phyloP scores from a whole-genome alignment of 2,113 vertebrate genomes.

The Pelodiscus sinensis region DNA sequence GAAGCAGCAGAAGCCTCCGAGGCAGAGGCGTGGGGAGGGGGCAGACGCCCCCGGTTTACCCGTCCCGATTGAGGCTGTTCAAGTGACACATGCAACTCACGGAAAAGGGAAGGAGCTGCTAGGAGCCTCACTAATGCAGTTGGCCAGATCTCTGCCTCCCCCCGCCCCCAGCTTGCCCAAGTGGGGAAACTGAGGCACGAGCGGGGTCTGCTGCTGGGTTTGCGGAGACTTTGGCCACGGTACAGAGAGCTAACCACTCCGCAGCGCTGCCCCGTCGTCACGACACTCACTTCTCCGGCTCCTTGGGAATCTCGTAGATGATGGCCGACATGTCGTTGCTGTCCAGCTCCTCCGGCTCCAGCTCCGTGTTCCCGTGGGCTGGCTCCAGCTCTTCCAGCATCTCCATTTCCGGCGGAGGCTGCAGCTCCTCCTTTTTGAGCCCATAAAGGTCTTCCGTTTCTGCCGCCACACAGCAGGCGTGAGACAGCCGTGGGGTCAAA shows the following conservation, averaged over 20 bases:
- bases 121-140: not conserved
- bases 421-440: conserved; percentile 67
- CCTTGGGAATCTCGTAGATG: conserved; percentile 77
- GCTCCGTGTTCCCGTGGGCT: not conserved
- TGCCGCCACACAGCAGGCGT: not conserved
- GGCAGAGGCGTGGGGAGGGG: too few species aligned
- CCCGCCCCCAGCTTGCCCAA: not conserved
- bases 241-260: too few species aligned
- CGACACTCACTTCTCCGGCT: conserved; percentile 71
- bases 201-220: not conserved
- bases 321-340: conserved; percentile 66
- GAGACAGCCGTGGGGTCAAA: not conserved
- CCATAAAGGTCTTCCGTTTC: conserved; percentile 66
- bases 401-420: conserved; percentile 3
- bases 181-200: not conserved
- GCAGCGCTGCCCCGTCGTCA: not conserved
- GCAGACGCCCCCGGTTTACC: too few species aligned
- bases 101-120: not conserved
- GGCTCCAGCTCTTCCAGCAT: not conserved
- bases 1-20: not conserved
- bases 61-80: not conserved
- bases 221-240: not conserved
- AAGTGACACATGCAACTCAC: not conserved
- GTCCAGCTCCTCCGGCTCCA: conserved; percentile 36
- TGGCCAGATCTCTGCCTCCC: not conserved